Percentiles rank a stretch among this genome's conserved stretches.
Conservation (phyloP, 2,888 invertebrate genomes). For the Clepsis dumicolana region DNA sequence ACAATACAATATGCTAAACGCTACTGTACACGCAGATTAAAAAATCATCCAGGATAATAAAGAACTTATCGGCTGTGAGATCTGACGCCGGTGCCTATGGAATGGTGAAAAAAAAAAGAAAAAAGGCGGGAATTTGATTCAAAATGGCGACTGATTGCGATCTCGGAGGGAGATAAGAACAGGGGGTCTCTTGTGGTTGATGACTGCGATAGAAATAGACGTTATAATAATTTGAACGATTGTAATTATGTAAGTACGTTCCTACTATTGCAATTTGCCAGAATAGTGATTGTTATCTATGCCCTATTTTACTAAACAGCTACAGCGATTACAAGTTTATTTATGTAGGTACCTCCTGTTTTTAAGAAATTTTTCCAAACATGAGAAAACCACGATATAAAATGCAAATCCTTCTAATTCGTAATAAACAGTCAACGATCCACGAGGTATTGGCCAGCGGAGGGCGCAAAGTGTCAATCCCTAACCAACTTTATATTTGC, state of each 20-base stretch:
- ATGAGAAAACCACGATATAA: conserved; percentile 51
- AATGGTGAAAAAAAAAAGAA: conserved; percentile 73
- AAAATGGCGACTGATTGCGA: conserved; percentile 83
- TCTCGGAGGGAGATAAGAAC: conserved; percentile 76
- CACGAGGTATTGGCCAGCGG: conserved; percentile 22
- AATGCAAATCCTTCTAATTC: conserved; percentile 66
- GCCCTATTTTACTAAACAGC: neutral
- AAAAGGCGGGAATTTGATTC: conserved; percentile 83
- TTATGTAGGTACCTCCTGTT: neutral
- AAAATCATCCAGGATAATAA: conserved; percentile 85
- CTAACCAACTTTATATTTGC: neutral
- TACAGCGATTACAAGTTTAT: neutral
- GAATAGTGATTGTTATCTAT: neutral
- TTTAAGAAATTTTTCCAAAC: conserved; percentile 29
- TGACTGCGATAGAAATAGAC: conserved; percentile 57
- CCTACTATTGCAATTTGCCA: neutral
- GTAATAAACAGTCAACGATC: conserved; percentile 51
- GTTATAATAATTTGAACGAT: conserved; percentile 12
- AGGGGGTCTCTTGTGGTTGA: conserved; percentile 77
- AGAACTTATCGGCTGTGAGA: conserved; percentile 82
- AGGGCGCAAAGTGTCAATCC: conserved; percentile 24
- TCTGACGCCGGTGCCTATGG: conserved; percentile 79
- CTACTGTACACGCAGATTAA: conserved; percentile 76
- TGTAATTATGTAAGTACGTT: neutral
- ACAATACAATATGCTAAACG: conserved; percentile 73